These are phyloP conservation scores for Carlito syrichta DNA, from an alignment of 2,113 vertebrate species.

Conservation along the genomic window DNA sequence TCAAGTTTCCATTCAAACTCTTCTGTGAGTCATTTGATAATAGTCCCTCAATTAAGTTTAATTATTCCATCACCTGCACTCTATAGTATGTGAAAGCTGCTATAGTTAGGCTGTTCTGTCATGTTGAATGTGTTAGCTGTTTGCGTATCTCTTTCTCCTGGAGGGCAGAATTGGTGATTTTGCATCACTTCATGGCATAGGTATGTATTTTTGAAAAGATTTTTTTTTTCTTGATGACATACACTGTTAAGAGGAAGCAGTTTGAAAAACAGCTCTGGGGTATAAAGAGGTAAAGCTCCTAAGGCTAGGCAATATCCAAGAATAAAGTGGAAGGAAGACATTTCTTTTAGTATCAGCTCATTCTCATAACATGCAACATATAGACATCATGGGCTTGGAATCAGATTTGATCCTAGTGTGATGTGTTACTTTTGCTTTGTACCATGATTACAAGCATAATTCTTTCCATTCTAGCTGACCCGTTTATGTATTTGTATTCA, in stretches of 20 bases:
- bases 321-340: not conserved
- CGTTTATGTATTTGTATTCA: not conserved
- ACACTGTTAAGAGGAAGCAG: not conserved
- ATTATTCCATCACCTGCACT: conserved; percentile 1
- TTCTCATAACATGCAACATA: not conserved
- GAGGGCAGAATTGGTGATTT: not conserved
- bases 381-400: not conserved
- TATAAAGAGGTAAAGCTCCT: not conserved
- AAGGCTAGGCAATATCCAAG: not conserved
- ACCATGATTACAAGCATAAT: not conserved
- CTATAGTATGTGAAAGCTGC: not conserved
- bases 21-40: conserved; percentile 24
- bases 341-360: not conserved
- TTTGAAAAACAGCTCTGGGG: not conserved
- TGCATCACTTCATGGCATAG: not conserved
- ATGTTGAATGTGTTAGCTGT: not conserved
- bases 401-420: not conserved
- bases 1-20: not conserved
- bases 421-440: not conserved
- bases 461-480: not conserved
- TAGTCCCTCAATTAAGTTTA: conserved; percentile 1
- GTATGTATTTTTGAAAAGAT: not conserved
- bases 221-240: conserved; percentile 6
- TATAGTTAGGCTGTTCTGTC: not conserved
- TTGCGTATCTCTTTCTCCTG: not conserved